Base-by-base conservation (phyloP, 2,888 invertebrate species). In the Timema podura region DNA sequence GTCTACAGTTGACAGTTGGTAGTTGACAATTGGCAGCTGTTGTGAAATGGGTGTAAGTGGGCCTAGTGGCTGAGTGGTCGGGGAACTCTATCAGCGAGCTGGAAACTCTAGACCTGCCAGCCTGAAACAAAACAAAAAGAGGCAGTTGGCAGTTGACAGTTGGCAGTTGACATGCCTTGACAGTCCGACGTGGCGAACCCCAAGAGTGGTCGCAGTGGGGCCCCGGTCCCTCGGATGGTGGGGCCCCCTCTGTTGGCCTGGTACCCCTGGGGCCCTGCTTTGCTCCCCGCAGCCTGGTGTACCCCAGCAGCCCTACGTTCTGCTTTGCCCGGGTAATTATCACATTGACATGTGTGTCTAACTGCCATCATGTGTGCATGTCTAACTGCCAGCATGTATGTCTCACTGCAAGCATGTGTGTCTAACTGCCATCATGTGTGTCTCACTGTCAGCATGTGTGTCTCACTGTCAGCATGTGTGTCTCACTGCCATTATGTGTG, bases 251-350 rank as follows among this genome's bases (percentile, higher is more conserved):
- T 90, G 75, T 89, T 90, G 74, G 84, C 85, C 71, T 88, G 72
- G 72, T 71, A 72, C 69, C 73, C 72, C 48, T 72, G 72, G 73
- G 68, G 73, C 59, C 73, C 73, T 9, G 73, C 73, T 89, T 74
- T 88, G 88, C 79, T 91, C 88, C 82, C 81, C 78, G 69, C 81
- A 78, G 66, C 90, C 88, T 77, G 76, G 76, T 77, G 76, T 68
- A 74, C 68, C 65, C 76, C 77, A 30, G 89, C 90, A 73, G 88
- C 90, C 61, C 84, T 89, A 75, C 83, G 89, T 65, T 89, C 88
- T 70, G 90, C 90, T 73, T 84, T 91, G 76, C 91, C 91, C 68
- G 89, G 91, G 91, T 91, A 86, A 87, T 88, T 84, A 75, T 61
- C 59, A n/a, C 51, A 13, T 2, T n/a, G 11, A 51, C 51, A 11